Base-by-base conservation (phyloP, 2,888 invertebrate species). In the Teleogryllus oceanicus region DNA sequence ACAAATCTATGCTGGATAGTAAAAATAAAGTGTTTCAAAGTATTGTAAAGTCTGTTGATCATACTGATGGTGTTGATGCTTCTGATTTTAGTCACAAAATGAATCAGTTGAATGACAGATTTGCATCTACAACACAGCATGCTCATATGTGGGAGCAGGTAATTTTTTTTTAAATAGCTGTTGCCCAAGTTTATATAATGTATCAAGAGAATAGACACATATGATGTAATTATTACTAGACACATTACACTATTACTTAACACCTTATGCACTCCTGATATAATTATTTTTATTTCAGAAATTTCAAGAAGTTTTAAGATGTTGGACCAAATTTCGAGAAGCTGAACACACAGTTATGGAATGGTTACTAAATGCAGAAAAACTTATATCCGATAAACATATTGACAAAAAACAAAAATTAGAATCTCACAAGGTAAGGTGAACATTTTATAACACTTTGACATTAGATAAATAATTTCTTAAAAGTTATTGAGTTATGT, bases 21-120 rank as follows among this genome's bases (percentile, higher is more conserved):
- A 97, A 97, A 88, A 97, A 97, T 87, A 97, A 97, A 88, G 94
- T 97, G 76, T 93, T 96, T 88, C 93, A 94, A 85, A 96, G 93
- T 85, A 94, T 98, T 77, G 91, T 94, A 2, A 93, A 93, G 85
- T 91, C 94, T 0, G 92, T 95, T 0, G 92, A 94, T 84, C 89
- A 91, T 75, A 92, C 93, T 83, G 92, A 92, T 81, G 93, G 93
- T 83, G 91, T 95, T 5, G 94, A 94, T 84, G 93, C 93, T 10
- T 90, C 90, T 0, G 92, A 93, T 20, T 85, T 89, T 50, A 87
- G 88, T 78, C 88, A 90, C 0, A 92, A 91, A 78, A 94, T 97
- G 92, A 90, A 92, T 78, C 91, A 93, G 81, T 87, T 97, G 8
- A 97, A 96, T 85, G 93, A 95, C 78, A 90, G 96, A 86, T 97